These are phyloP conservation scores for Chloroclysta siterata DNA, from an alignment of 2,888 invertebrate genomes.

Conservation along the genomic window DNA sequence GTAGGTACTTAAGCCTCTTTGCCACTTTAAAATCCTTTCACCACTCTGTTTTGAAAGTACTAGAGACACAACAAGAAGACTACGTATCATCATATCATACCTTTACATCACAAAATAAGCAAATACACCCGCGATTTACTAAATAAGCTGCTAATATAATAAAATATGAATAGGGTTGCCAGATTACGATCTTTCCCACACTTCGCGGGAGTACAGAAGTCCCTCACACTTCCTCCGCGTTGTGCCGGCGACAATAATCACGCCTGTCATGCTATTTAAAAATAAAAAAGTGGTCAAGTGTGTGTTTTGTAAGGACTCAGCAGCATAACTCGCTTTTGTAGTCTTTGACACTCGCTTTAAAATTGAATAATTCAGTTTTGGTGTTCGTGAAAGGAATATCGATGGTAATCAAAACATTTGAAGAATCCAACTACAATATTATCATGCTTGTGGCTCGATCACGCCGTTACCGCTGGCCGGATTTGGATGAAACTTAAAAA, in stretches of 20 bases:
- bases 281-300: slow-evolving; percentile 16
- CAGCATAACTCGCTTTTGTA: background rate
- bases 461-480: too few species aligned
- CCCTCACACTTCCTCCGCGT: slow-evolving; percentile 53
- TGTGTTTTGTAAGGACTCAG: slow-evolving; percentile 9
- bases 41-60: too few species aligned
- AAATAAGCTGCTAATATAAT: slow-evolving; percentile 55
- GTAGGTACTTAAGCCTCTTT: too few species aligned
- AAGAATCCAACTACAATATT: background rate
- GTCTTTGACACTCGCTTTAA: background rate
- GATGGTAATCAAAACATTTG: background rate
- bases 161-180: slow-evolving; percentile 50
- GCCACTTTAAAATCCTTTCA: too few species aligned
- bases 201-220: slow-evolving; percentile 55
- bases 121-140: slow-evolving; percentile 16
- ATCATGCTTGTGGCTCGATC: too few species aligned
- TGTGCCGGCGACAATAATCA: slow-evolving; percentile 70
- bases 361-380: slow-evolving; percentile 15
- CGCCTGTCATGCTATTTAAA: slow-evolving; percentile 52
- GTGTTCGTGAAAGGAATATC: background rate
- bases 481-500: too few species aligned
- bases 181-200: slow-evolving; percentile 66
- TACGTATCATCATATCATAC: too few species aligned
- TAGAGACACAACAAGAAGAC: too few species aligned
- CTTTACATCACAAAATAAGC: slow-evolving; percentile 2